Base-by-base conservation (phyloP, 2,888 invertebrate species). In the Melinopterus prodromus region DNA sequence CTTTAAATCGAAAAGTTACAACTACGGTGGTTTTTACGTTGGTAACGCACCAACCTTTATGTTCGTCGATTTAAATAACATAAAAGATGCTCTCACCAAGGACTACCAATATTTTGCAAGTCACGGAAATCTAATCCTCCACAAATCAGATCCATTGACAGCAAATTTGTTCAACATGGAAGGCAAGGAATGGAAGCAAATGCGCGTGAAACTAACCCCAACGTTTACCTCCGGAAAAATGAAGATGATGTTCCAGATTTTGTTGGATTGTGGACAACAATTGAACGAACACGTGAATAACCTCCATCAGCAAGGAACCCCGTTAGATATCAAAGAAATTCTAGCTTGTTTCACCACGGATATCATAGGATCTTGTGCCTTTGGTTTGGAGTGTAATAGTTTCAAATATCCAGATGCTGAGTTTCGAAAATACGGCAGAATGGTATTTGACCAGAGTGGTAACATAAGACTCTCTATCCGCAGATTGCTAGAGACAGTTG, bases 291-390 rank as follows among this genome's bases (percentile, higher is more conserved):
- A 26, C 6, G 71, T 71, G 14, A 35, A 15, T 14, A 71, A 71
- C 6, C 35, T 16, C 16, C 14, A 71, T 35, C 26, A 0, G 12
- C 16, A 16, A 71, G 16, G 16, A 15, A 15, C 6, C 6, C 12
- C 71, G 16, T 71, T 71, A 16, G 71, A 71, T 16, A 71, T 71
- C 12, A 85, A 84, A 77, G 86, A 86, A 72, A 70, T 85, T 9
- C 79, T 79, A 38, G 86, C 87, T 0, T 87, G 87, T 38, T 89
- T 86, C 81, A 87, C 89, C 1, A 88, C 89, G 70, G 89, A 89
- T 80, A 88, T 89, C 0, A 89, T 90, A 16, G 87, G 89, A 7
- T 85, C 87, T 5, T 88, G 88, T 79, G 89, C 88, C 6, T 90
- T 89, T 84, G 89, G 89, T 1, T 85, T 89, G 14, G 85, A 88